phyloP scores from a whole-genome alignment of 2,113 vertebrate species.

The Rhabdomys dilectus region DNA sequence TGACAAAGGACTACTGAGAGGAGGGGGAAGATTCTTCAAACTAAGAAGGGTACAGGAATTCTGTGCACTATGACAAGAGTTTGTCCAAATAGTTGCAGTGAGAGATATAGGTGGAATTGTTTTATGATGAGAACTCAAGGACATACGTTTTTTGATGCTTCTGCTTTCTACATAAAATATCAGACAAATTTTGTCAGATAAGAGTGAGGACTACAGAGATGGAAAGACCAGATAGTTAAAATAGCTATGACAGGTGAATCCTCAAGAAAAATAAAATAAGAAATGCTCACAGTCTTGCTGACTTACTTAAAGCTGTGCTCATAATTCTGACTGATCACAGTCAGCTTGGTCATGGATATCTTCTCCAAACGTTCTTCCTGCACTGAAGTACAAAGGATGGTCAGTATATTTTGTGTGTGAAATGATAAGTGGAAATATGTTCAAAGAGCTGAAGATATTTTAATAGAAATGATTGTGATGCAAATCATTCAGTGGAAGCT shows the following conservation, averaged over 20 bases:
- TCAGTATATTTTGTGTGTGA: neutral
- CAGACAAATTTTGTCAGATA: neutral
- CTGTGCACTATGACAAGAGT: neutral
- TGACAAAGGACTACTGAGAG: neutral
- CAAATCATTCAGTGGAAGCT: neutral
- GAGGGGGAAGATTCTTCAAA: neutral
- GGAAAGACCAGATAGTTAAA: neutral
- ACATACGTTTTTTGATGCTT: neutral
- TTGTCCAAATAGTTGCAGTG: neutral
- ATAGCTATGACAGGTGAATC: neutral
- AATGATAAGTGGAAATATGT: neutral
- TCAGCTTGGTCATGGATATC: neutral
- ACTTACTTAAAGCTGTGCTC: neutral
- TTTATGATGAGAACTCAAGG: neutral
- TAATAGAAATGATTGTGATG: neutral
- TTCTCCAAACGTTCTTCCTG: neutral
- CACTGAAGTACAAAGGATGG: neutral
- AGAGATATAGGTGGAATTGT: neutral
- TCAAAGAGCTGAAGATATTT: neutral
- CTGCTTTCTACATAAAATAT: neutral
- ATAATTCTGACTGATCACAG: neutral
- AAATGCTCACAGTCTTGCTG: neutral
- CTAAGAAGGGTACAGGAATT: neutral
- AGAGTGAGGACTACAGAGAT: neutral
- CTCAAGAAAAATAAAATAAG: constrained; percentile 14